A percentile compares a stretch with the other conserved stretches of the same genome.
These are phyloP conservation scores for Allolobophora icterica DNA, from an alignment of 2,888 invertebrate genomes.

Conservation along the genomic window DNA sequence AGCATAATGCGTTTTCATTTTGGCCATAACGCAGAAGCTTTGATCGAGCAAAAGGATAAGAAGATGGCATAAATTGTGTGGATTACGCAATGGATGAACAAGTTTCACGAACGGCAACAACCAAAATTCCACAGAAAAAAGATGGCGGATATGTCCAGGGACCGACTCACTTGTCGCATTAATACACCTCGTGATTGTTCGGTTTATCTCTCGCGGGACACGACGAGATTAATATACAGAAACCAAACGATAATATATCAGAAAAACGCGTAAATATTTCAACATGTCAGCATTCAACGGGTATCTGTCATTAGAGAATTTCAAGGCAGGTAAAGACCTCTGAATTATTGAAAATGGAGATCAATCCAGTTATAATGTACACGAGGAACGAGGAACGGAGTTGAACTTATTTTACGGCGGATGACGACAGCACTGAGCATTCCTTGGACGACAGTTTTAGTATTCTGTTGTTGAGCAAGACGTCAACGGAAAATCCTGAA, in stretches of 20 bases:
- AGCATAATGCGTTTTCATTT: neutral
- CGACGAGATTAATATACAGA: neutral
- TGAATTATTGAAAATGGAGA: neutral
- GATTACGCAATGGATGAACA: neutral
- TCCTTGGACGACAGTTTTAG: neutral
- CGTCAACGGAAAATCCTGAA: neutral
- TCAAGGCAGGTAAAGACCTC: neutral
- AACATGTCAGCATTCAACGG: neutral
- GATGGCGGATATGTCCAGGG: neutral
- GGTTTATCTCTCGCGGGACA: neutral
- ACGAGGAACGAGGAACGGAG: neutral
- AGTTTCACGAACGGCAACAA: neutral
- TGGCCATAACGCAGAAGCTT: neutral
- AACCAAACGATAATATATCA: neutral
- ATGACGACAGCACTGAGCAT: neutral
- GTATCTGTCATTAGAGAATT: neutral
- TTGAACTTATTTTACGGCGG: slow-evolving; percentile 6
- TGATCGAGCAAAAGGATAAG: neutral
- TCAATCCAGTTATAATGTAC: neutral
- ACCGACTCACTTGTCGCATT: neutral
- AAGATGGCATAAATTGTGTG: neutral
- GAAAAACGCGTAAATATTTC: slow-evolving; percentile 7
- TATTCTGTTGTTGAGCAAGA: neutral
- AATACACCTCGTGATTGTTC: neutral
- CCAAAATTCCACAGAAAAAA: neutral